A percentile compares a stretch with the other conserved stretches of the same genome.
These are phyloP conservation scores for Nerophis ophidion DNA, from an alignment of 2,113 vertebrate species.

Conservation along the genomic window DNA sequence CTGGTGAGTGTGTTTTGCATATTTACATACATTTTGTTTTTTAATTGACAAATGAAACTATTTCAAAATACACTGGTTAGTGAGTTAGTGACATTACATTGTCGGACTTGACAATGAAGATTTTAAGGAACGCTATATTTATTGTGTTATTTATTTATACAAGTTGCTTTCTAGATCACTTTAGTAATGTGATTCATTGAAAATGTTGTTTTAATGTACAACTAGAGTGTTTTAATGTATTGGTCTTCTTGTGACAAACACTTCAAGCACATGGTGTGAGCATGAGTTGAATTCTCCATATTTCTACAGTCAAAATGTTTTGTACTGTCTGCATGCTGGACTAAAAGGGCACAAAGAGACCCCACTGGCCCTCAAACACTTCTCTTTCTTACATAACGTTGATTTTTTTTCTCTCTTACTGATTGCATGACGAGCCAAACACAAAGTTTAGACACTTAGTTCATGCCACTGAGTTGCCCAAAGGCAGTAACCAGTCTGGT, in stretches of 20 bases:
- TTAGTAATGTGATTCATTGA: not conserved
- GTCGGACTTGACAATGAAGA: too few relatives aligned
- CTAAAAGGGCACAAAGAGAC: not conserved
- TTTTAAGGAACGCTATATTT: slow-evolving; percentile 31
- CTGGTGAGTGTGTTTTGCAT: too few relatives aligned
- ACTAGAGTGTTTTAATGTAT: too few relatives aligned
- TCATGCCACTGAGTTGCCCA: not conserved
- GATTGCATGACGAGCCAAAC: not conserved
- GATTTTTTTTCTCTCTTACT: not conserved
- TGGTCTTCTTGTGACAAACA: too few relatives aligned
- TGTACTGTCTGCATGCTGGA: not conserved
- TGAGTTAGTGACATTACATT: too few relatives aligned
- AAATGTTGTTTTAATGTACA: too few relatives aligned
- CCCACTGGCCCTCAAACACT: not conserved
- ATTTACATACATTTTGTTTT: too few relatives aligned
- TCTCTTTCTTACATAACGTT: not conserved
- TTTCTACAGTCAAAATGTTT: not conserved
- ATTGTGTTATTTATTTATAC: slow-evolving; percentile 57
- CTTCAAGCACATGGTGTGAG: too few relatives aligned
- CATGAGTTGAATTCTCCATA: too few relatives aligned
- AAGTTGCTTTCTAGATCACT: slow-evolving; percentile 9
- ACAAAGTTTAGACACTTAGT: not conserved
- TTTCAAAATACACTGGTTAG: too few relatives aligned
- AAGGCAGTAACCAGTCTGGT: not conserved
- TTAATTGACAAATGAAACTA: too few relatives aligned